Conservation (phyloP, 1,140 invertebrate genomes). For the Drosophila jambulina region DNA sequence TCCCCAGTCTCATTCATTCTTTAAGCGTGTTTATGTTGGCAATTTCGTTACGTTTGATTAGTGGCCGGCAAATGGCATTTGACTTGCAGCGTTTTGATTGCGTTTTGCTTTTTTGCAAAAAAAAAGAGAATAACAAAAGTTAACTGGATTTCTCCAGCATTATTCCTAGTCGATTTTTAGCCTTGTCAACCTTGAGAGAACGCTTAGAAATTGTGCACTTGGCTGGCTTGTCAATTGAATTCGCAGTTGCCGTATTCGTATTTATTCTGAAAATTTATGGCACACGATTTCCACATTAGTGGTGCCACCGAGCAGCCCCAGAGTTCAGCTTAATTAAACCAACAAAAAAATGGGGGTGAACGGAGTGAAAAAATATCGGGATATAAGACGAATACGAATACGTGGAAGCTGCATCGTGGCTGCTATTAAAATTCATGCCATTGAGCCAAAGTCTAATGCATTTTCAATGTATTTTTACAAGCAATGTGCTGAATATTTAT, state of each 20-base stretch:
- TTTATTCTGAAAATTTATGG: slow-evolving; percentile 68
- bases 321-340: slow-evolving; percentile 68
- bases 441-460: slow-evolving; percentile 71
- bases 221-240: slow-evolving; percentile 64
- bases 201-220: slow-evolving; percentile 75
- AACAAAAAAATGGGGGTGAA: slow-evolving; percentile 22
- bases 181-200: slow-evolving; percentile 68
- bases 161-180: slow-evolving; percentile 34
- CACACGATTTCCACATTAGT: slow-evolving; percentile 79
- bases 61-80: slow-evolving; percentile 80
- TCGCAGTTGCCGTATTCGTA: slow-evolving; percentile 20
- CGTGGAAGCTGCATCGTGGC: slow-evolving; percentile 13
- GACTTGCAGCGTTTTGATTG: slow-evolving; percentile 74
- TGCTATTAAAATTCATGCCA: slow-evolving; percentile 73
- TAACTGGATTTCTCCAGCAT: slow-evolving; percentile 71
- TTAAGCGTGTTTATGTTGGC: slow-evolving; percentile 76
- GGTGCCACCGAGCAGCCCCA: slow-evolving; percentile 18
- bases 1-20: slow-evolving; percentile 58
- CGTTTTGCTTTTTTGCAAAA: slow-evolving; percentile 45
- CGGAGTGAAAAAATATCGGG: slow-evolving; percentile 16
- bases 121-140: slow-evolving; percentile 23
- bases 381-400: slow-evolving; percentile 24
- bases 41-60: slow-evolving; percentile 82
- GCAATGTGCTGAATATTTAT: slow-evolving; percentile 76
- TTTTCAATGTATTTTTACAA: slow-evolving; percentile 81